Conservation (phyloP, 2,797 vertebrate species). For the Coreius guichenoti region DNA sequence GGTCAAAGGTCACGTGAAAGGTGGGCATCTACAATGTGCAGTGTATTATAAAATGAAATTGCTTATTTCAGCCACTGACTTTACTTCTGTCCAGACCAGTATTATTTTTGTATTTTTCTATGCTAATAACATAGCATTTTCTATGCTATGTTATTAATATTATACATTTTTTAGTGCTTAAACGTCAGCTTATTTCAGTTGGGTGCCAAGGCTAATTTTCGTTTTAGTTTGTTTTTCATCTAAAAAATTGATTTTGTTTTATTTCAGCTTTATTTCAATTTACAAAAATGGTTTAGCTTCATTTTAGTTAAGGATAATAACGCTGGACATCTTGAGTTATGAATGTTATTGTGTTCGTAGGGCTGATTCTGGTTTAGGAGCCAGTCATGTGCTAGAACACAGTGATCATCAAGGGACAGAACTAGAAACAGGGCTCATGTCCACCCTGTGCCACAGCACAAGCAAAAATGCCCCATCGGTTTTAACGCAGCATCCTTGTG, state of each 20-base stretch:
- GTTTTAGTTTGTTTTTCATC: not conserved
- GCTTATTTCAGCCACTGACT: not conserved
- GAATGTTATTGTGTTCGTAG: slow-evolving; percentile 48
- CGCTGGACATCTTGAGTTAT: not conserved
- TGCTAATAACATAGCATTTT: too few species aligned
- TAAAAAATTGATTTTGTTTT: not conserved
- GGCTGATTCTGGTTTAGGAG: slow-evolving; percentile 36
- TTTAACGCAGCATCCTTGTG: not conserved
- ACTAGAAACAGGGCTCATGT: slow-evolving; percentile 22
- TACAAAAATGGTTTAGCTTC: not conserved
- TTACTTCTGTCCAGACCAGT: not conserved
- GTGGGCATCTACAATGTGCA: slow-evolving; percentile 62
- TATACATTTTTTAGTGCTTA: not conserved
- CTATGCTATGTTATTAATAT: not conserved
- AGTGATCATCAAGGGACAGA: slow-evolving; percentile 25
- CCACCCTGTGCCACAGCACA: slow-evolving; percentile 22
- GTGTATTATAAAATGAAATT: not conserved
- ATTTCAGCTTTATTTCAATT: not conserved
- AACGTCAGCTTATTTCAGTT: not conserved
- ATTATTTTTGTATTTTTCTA: not conserved
- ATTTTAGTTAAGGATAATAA: not conserved
- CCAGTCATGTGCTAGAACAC: slow-evolving; percentile 16
- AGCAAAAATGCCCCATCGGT: not conserved
- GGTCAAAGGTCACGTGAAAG: slow-evolving; percentile 66
- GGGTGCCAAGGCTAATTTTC: not conserved